These are phyloP conservation scores for Phainopepla nitens DNA, from an alignment of 2,113 vertebrate genomes.

Conservation along the genomic window DNA sequence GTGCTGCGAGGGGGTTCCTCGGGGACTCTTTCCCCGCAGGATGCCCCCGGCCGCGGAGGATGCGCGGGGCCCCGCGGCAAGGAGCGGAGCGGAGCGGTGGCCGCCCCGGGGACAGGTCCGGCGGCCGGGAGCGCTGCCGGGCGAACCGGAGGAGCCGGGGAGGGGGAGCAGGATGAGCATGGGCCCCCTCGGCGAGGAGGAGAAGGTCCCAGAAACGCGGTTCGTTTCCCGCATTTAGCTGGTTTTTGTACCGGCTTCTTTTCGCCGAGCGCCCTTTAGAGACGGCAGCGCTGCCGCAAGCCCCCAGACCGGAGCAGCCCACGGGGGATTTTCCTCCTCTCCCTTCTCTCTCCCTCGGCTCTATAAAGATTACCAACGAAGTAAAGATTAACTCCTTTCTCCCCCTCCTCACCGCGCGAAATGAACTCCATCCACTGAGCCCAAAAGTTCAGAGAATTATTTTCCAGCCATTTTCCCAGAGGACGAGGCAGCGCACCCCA, in stretches of 20 bases:
- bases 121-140: neutral
- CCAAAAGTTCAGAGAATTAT: neutral
- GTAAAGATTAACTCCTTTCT: neutral
- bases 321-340: neutral
- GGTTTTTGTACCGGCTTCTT: neutral
- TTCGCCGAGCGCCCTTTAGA: neutral
- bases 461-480: neutral
- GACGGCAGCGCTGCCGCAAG: neutral
- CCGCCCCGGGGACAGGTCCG: neutral
- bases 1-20: neutral
- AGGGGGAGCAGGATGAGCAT: neutral
- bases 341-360: neutral
- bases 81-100: no score
- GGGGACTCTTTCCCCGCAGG: rapidly evolving
- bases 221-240: neutral
- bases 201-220: neutral
- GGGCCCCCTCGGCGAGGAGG: neutral
- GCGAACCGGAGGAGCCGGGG: no score
- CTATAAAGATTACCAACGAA: neutral
- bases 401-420: neutral
- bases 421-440: neutral
- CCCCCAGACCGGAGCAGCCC: neutral
- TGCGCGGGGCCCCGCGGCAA: neutral
- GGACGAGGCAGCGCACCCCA: neutral
- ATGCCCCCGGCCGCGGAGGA: neutral